Conservation (phyloP, 2,888 invertebrate species). For the Bellardia bayeri region DNA sequence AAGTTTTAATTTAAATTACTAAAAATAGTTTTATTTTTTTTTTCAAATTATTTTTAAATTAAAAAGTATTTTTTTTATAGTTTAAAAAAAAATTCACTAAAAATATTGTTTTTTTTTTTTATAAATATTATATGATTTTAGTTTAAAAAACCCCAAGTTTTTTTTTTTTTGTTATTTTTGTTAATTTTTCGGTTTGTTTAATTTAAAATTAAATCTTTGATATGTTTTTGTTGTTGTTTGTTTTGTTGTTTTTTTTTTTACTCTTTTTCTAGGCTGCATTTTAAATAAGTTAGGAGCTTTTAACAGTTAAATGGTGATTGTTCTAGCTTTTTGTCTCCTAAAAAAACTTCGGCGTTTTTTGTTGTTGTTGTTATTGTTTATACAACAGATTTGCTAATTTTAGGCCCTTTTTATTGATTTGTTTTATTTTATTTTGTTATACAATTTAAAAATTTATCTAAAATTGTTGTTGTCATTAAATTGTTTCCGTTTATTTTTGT, state of each 20-base stretch:
- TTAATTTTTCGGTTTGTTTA: slow-evolving; percentile 54
- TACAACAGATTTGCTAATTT: background rate
- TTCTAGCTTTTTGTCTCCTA: slow-evolving; percentile 70
- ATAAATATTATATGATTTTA: slow-evolving; percentile 62
- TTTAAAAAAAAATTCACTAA: slow-evolving; percentile 61
- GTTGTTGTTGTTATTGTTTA: too few relatives aligned
- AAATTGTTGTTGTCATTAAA: slow-evolving; percentile 57
- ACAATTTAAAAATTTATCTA: slow-evolving; percentile 70
- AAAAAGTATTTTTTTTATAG: slow-evolving; percentile 56
- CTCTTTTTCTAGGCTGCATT: slow-evolving; percentile 20
- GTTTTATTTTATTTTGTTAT: slow-evolving; percentile 37
- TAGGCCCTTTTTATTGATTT: slow-evolving; percentile 48
- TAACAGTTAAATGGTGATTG: slow-evolving; percentile 68
- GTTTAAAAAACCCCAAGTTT: slow-evolving; percentile 65
- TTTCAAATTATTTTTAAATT: slow-evolving; percentile 30
- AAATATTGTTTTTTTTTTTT: slow-evolving; percentile 62
- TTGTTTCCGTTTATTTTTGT: slow-evolving; percentile 42
- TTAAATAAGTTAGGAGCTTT: slow-evolving; percentile 51
- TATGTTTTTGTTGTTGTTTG: slow-evolving; percentile 65
- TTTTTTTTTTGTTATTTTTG: slow-evolving; percentile 5
- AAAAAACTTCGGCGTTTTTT: slow-evolving; percentile 45
- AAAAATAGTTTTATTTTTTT: slow-evolving; percentile 52
- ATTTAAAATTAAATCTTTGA: slow-evolving; percentile 69
- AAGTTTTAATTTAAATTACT: slow-evolving; percentile 36
- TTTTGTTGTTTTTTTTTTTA: slow-evolving; percentile 43